Evolutionary conservation across 1,140 invertebrate species (phyloP).

Genomic region (Drosophila quadrilineata): DNA sequence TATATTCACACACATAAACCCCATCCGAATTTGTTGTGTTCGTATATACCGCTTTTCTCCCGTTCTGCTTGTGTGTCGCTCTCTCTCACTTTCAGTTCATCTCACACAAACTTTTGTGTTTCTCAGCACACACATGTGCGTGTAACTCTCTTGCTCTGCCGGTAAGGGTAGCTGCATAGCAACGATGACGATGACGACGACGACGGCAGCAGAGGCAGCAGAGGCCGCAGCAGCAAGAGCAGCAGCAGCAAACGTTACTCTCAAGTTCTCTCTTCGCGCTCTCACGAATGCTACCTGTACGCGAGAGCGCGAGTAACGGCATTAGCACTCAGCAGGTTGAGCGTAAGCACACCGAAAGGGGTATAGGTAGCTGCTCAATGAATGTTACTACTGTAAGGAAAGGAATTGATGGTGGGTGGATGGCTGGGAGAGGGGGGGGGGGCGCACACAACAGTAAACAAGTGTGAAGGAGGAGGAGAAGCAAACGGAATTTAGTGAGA

Average conservation of each 20-base stretch:
- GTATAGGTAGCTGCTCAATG: too few relatives aligned
- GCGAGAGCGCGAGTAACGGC: constrained; percentile 40
- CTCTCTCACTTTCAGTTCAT: too few relatives aligned
- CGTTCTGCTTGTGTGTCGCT: too few relatives aligned
- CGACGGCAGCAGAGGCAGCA: constrained; percentile 34
- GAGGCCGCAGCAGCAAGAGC: constrained; percentile 1
- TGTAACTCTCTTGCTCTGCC: not conserved
- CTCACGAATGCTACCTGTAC: constrained; percentile 52
- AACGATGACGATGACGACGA: too few relatives aligned
- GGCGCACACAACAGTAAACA: constrained; percentile 14
- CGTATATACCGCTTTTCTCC: too few relatives aligned
- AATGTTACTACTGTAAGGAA: constrained; percentile 6
- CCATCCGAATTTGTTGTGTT: too few relatives aligned
- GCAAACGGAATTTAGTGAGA: constrained; percentile 51
- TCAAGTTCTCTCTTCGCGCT: constrained; percentile 21
- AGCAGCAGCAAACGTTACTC: not conserved
- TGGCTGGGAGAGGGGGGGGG: not conserved
- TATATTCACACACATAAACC: too few relatives aligned
- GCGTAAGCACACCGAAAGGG: not conserved
- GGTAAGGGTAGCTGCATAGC: not conserved
- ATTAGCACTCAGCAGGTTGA: constrained; percentile 37
- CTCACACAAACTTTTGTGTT: too few relatives aligned
- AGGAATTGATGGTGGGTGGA: not conserved
- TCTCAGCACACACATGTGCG: constrained; percentile 12
- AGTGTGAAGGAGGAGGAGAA: not conserved